Conservation (phyloP, 2,113 vertebrate genomes). For the Silurus glanis region DNA sequence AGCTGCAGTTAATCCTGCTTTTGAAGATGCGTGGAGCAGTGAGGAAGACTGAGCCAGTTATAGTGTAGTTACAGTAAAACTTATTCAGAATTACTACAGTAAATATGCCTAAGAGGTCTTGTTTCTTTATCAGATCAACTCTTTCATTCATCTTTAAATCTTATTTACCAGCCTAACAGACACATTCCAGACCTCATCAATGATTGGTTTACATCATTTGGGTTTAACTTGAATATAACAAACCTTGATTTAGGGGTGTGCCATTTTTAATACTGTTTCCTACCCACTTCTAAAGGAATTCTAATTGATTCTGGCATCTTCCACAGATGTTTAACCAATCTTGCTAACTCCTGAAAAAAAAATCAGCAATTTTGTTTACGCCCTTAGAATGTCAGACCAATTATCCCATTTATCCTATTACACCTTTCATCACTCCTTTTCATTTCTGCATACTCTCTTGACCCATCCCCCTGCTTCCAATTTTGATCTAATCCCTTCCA, state of each 20-base stretch:
- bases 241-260: background rate
- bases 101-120: background rate
- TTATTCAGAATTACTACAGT: background rate
- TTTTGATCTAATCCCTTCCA: background rate
- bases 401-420: background rate
- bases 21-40: slow-evolving; percentile 93
- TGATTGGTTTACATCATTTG: background rate
- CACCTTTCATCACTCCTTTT: too few relatives aligned
- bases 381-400: background rate
- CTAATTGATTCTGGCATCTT: background rate
- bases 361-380: background rate
- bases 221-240: background rate
- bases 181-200: background rate
- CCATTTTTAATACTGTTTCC: background rate
- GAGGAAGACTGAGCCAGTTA: slow-evolving; percentile 76
- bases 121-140: background rate
- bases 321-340: background rate
- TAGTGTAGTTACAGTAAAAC: background rate
- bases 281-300: background rate
- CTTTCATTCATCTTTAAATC: background rate
- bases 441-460: background rate
- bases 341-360: background rate
- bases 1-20: slow-evolving; percentile 76
- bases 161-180: background rate
- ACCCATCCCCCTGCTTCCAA: background rate